Evolutionary conservation across 2,888 invertebrate species (phyloP), one percentile per base, ranked within the genome.

Genomic region (Erebia aethiops): DNA sequence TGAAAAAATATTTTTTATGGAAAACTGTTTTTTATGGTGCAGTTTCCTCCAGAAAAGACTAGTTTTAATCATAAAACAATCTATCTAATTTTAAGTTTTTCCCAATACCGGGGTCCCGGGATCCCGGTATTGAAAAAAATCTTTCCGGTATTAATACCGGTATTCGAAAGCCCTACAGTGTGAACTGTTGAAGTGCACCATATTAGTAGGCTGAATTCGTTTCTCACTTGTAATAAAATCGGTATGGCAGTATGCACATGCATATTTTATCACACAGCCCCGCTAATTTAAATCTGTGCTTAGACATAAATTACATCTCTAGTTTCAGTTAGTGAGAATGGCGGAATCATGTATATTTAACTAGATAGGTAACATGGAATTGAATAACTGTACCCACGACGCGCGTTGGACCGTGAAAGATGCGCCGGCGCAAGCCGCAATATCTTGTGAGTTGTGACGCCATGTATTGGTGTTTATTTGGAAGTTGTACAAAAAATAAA

Each of bases 341-440:
- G 46, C 58, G 18, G 67, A 58, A 43, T 46, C 49, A 58, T 58
- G 35, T 51, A 49, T 58, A 49, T 58, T 35, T 21, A 54, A 60
- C 13, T 62, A 9, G 26, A n/a, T 54, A 54, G 16, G 10, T 18
- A 16, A 18, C 10, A 18, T 16, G 21, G 10, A 10, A 26, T 26
- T 26, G 16, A 11, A 11, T 69, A 69, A 69, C 68, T 61, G 68
- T 69, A 62, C 18, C 13, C 21, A 21, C 26, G 26, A 14, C 21
- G 26, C 52, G 52, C 68, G 43, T 41, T 56, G 16, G 54, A 69
- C 21, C 68, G 68, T 62, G 21, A 69, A 10, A 62, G 26, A 67
- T 61, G 52, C 56, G 52, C 51, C 18, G 7, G 51, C 68, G 68
- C 18, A 26, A 4, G 18, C 43, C 35, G 35, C 35, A 35, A 35